A percentile compares a stretch with the other conserved stretches of the same genome.
Conservation (phyloP, 2,888 invertebrate species). For the Hyalella azteca region DNA sequence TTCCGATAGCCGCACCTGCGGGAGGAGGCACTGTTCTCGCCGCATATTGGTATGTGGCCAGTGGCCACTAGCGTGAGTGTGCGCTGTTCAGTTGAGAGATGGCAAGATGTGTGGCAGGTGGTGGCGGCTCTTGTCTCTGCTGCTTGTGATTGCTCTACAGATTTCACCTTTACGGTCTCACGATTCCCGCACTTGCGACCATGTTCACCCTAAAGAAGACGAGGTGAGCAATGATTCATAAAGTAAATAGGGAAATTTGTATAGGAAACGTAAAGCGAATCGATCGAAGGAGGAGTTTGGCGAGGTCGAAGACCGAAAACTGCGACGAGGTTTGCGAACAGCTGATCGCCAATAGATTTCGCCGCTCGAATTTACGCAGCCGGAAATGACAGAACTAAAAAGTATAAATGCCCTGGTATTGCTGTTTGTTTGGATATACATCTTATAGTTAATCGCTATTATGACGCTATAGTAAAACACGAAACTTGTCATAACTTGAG, state of each 20-base stretch:
- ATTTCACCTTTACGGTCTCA: neutral
- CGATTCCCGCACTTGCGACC: constrained; percentile 42
- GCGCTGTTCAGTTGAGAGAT: neutral
- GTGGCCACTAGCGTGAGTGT: neutral
- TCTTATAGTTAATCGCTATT: no score
- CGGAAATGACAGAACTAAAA: no score
- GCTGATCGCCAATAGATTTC: neutral
- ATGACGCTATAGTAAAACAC: no score
- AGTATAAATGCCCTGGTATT: no score
- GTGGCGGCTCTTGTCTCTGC: neutral
- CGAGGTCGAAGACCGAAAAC: neutral
- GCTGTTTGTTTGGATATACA: no score
- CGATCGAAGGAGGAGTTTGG: neutral
- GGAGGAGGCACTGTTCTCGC: constrained; percentile 16
- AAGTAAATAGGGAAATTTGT: neutral
- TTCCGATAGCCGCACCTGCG: neutral
- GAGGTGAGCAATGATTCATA: constrained; percentile 38
- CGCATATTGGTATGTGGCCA: neutral
- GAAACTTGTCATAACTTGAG: no score
- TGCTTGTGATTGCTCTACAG: neutral
- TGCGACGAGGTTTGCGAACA: neutral
- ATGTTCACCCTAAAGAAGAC: constrained; percentile 49
- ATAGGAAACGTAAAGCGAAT: neutral
- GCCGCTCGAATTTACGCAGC: no score
- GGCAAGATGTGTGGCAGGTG: constrained; percentile 22